Conservation (phyloP, 2,888 invertebrate species). For the Agrochola litura region DNA sequence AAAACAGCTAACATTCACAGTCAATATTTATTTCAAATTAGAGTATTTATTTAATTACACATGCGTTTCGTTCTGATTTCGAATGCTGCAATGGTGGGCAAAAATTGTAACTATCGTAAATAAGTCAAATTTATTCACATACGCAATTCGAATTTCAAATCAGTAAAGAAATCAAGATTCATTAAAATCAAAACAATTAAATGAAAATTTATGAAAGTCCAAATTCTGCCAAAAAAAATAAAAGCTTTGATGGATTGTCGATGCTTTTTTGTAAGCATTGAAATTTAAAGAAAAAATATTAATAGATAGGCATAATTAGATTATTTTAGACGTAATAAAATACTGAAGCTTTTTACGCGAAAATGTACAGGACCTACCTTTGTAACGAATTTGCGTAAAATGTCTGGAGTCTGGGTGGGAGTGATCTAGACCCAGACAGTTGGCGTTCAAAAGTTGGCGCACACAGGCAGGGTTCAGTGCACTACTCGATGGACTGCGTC, state of each 20-base stretch:
- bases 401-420: conserved; percentile 70
- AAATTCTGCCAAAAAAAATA: conserved; percentile 22
- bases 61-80: conserved; percentile 25
- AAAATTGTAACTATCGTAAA: not conserved
- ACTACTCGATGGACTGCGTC: conserved; percentile 67
- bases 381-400: conserved; percentile 66
- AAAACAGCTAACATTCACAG: not conserved
- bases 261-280: not conserved
- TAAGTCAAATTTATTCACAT: not conserved
- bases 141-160: conserved; percentile 31
- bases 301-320: not conserved
- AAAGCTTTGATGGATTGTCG: conserved; percentile 24
- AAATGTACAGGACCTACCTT: conserved; percentile 22
- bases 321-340: conserved; percentile 39
- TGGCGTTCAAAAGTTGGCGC: conserved; percentile 50
- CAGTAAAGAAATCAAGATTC: not conserved
- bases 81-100: not conserved
- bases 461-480: conserved; percentile 72
- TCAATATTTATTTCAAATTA: conserved; percentile 29
- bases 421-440: conserved; percentile 72
- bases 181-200: conserved; percentile 22
- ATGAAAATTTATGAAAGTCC: conserved; percentile 7
- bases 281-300: not conserved
- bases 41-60: conserved; percentile 31
- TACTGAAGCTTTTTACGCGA: conserved; percentile 7